Evolutionary conservation across 2,888 invertebrate species (phyloP).

Genomic region (Agrenia bidenticulata): DNA sequence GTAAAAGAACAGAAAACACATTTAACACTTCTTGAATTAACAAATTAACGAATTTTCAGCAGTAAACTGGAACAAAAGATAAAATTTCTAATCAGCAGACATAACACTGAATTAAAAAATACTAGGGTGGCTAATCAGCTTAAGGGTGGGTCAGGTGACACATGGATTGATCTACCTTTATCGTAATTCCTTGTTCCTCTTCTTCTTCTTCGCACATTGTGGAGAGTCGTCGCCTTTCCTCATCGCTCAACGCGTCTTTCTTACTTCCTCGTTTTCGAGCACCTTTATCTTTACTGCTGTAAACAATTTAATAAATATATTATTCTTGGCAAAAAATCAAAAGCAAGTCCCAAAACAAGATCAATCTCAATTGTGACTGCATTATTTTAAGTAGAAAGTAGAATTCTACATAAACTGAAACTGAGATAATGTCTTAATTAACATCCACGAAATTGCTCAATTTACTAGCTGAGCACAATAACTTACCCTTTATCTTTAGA

Average conservation of each 20-base stretch:
- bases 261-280: constrained; percentile 71
- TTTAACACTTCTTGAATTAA: too few relatives aligned
- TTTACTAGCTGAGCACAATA: not conserved
- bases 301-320: too few relatives aligned
- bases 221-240: constrained; percentile 68
- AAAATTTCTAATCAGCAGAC: too few relatives aligned
- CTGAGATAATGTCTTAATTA: not conserved
- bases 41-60: too few relatives aligned
- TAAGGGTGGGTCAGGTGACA: constrained; percentile 42
- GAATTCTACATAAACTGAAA: not conserved
- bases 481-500: constrained; percentile 54
- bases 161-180: constrained; percentile 61
- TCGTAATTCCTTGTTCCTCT: constrained; percentile 67
- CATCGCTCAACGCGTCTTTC: constrained; percentile 63
- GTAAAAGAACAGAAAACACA: too few relatives aligned
- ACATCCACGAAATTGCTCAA: not conserved
- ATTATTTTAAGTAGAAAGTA: constrained; percentile 1
- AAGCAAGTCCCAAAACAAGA: not conserved
- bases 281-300: constrained; percentile 51
- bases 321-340: not conserved
- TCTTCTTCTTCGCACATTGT: constrained; percentile 86
- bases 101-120: too few relatives aligned
- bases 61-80: too few relatives aligned
- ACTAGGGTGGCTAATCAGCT: constrained; percentile 6
- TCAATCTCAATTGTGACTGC: not conserved